phyloP scores from a whole-genome alignment of 1,140 invertebrate species.

The Leptonema lineaticorne region DNA sequence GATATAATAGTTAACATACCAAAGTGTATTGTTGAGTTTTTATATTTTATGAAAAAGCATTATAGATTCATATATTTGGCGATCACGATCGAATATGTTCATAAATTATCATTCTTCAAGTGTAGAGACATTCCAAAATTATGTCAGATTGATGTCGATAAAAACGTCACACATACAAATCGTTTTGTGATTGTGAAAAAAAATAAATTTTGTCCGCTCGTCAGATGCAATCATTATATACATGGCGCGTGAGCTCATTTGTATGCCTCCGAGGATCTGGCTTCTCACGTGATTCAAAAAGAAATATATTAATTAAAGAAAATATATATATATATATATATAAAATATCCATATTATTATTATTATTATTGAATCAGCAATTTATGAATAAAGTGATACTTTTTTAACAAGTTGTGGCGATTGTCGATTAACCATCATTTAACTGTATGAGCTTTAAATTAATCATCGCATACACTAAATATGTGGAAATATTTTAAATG shows the following conservation, averaged over 20 bases:
- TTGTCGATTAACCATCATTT: not conserved
- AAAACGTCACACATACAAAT: not conserved
- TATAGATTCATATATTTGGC: too few relatives aligned
- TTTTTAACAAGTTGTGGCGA: too few relatives aligned
- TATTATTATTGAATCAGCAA: too few relatives aligned
- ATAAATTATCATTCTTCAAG: not conserved
- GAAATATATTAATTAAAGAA: too few relatives aligned
- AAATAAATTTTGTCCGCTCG: slow-evolving; percentile 16
- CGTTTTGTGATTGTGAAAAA: slow-evolving; percentile 10
- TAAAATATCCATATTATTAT: too few relatives aligned
- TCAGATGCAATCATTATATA: slow-evolving; percentile 2
- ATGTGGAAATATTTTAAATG: not conserved
- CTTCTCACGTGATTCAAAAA: not conserved
- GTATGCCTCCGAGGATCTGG: not conserved
- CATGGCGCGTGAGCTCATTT: slow-evolving; percentile 7
- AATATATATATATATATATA: too few relatives aligned
- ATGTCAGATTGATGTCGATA: slow-evolving; percentile 5
- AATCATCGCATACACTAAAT: not conserved
- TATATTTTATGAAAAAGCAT: too few relatives aligned
- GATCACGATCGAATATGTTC: not conserved
- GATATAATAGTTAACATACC: too few relatives aligned
- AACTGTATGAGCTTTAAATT: not conserved
- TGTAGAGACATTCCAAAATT: not conserved
- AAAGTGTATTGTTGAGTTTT: too few relatives aligned
- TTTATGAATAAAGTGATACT: too few relatives aligned